Percentiles rank a stretch among this genome's conserved stretches.
Evolutionary conservation across 2,113 vertebrate genomes (phyloP).

Genomic region (Montifringilla adamsi): DNA sequence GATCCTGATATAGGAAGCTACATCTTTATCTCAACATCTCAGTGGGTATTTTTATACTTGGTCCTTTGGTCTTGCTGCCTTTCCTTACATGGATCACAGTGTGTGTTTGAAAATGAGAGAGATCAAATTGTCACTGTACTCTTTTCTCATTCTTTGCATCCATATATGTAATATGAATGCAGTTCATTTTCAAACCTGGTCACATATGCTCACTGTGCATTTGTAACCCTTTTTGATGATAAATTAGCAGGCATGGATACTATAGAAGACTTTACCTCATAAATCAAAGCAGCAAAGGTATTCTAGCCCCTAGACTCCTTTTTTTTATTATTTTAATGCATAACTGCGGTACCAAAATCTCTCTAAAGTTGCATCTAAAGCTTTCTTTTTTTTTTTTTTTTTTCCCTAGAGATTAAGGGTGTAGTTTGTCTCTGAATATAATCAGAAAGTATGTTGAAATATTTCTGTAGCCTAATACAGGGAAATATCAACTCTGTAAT

Average conservation of each 20-base stretch:
- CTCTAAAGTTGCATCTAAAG: background rate
- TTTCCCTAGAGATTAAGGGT: background rate
- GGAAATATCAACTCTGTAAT: background rate
- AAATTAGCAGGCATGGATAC: slow-evolving; percentile 12
- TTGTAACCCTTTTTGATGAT: slow-evolving; percentile 25
- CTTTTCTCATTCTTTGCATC: slow-evolving; percentile 7
- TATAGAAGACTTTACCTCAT: background rate
- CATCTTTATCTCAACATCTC: background rate
- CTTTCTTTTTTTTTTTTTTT: background rate
- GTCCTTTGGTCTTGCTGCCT: background rate
- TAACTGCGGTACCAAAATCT: background rate
- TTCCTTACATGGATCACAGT: background rate
- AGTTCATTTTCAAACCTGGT: slow-evolving; percentile 3
- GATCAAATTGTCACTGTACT: background rate
- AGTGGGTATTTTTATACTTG: background rate
- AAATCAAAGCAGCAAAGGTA: background rate
- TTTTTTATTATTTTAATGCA: background rate
- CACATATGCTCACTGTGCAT: background rate
- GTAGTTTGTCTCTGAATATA: background rate
- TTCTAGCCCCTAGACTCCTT: background rate
- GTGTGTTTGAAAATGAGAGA: background rate
- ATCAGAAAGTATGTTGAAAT: background rate
- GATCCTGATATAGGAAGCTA: background rate
- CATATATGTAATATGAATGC: background rate
- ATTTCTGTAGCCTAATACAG: background rate